Evolutionary conservation across 1,140 invertebrate species (phyloP).

Genomic region (Battus philenor): DNA sequence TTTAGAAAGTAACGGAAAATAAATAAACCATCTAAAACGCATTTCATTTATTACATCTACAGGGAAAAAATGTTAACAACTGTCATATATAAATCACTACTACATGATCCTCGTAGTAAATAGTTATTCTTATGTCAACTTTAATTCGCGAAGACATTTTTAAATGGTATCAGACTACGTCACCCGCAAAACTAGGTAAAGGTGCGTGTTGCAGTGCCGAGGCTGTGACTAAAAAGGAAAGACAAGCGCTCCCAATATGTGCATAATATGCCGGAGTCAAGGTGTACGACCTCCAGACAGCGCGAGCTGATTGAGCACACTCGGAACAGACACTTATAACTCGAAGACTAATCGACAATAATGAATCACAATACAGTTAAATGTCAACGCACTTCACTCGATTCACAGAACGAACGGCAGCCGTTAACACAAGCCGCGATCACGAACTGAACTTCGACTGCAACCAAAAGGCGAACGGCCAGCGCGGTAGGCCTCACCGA

Average conservation of each 20-base stretch:
- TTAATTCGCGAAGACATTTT: constrained; percentile 74
- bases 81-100: constrained; percentile 59
- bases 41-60: no score
- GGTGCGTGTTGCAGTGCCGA: constrained; percentile 49
- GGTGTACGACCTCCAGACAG: constrained; percentile 55
- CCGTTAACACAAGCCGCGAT: constrained; percentile 46
- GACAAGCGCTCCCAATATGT: constrained; percentile 51
- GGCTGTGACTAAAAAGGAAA: constrained; percentile 62
- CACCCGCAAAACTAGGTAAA: constrained; percentile 59
- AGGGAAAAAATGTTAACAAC: no score
- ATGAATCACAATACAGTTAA: constrained; percentile 71
- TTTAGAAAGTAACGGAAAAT: no score
- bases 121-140: constrained; percentile 76
- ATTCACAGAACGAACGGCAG: constrained; percentile 40
- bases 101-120: constrained; percentile 75
- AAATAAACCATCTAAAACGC: no score
- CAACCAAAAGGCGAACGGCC: constrained; percentile 57
- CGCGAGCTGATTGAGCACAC: constrained; percentile 49
- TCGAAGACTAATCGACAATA: constrained; percentile 46
- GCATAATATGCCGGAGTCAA: constrained; percentile 61
- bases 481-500: constrained; percentile 40
- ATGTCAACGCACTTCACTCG: constrained; percentile 70
- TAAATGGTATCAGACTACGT: constrained; percentile 35
- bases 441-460: constrained; percentile 54
- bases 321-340: constrained; percentile 61